These are phyloP conservation scores for Butastur rufipennis DNA, from an alignment of 2,113 vertebrate species.

Conservation along the genomic window DNA sequence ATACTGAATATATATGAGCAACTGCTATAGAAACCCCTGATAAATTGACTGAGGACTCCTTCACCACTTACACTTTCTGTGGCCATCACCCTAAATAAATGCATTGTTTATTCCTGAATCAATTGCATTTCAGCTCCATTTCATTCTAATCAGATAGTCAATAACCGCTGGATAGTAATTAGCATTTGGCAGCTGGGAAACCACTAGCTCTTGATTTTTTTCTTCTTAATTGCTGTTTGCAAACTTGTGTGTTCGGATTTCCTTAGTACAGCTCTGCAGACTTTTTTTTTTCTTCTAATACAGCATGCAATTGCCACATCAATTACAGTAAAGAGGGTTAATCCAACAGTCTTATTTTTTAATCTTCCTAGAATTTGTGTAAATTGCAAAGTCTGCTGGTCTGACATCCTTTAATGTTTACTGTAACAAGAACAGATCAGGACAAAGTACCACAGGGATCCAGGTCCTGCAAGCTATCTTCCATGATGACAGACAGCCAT, in stretches of 20 bases:
- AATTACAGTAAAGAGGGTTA: neutral
- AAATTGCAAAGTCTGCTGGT: neutral
- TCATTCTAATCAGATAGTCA: constrained; percentile 67
- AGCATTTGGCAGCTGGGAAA: constrained; percentile 39
- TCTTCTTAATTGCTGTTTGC: constrained; percentile 49
- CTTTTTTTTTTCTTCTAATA: neutral
- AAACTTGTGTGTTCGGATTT: neutral
- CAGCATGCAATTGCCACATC: neutral
- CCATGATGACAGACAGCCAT: neutral
- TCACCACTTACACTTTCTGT: constrained; percentile 26
- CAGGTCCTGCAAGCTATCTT: neutral
- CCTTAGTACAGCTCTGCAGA: neutral
- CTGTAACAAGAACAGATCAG: neutral
- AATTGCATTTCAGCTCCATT: constrained; percentile 63
- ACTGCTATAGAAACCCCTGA: neutral
- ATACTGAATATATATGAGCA: neutral
- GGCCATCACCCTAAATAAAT: constrained; percentile 46
- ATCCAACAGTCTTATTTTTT: neutral
- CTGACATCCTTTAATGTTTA: neutral
- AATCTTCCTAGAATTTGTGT: neutral
- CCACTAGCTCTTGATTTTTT: neutral
- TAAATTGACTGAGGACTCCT: neutral
- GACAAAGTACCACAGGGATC: neutral
- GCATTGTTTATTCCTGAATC: constrained; percentile 65
- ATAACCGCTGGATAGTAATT: constrained; percentile 55